These are phyloP conservation scores for Bruchidius siliquastri DNA, from an alignment of 2,888 invertebrate species.

Conservation along the genomic window DNA sequence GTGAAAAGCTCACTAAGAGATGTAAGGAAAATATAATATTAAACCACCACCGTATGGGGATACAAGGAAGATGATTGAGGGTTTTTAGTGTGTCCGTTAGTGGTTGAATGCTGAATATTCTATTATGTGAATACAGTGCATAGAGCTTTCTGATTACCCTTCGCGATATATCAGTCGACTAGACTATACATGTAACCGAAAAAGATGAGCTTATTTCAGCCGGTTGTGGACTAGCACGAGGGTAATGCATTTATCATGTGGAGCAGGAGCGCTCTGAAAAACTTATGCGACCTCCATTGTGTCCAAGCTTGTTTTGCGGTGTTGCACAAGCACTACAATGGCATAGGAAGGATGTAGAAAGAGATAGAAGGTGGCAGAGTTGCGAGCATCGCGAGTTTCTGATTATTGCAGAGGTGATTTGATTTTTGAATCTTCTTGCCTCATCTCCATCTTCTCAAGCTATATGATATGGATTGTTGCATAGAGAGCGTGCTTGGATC, in stretches of 20 bases:
- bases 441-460: too few relatives aligned
- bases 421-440: too few relatives aligned
- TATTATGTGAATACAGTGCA: too few relatives aligned
- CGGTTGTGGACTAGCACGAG: constrained; percentile 42
- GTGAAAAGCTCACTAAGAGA: too few relatives aligned
- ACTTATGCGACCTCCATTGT: background rate
- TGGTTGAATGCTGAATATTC: too few relatives aligned
- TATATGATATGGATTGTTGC: too few relatives aligned
- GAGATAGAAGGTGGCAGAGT: background rate
- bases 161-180: background rate
- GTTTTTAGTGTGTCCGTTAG: too few relatives aligned
- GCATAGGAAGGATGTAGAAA: background rate
- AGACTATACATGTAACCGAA: constrained; percentile 31
- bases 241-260: constrained; percentile 41
- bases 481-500: too few relatives aligned
- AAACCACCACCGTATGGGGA: too few relatives aligned
- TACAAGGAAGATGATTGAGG: too few relatives aligned
- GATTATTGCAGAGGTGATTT: too few relatives aligned
- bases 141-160: background rate
- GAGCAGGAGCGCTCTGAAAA: background rate
- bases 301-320: background rate
- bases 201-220: constrained; percentile 40
- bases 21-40: too few relatives aligned
- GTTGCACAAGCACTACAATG: background rate
- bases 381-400: background rate